phyloP scores from a whole-genome alignment of 2,113 vertebrate species.

The Vimba vimba region DNA sequence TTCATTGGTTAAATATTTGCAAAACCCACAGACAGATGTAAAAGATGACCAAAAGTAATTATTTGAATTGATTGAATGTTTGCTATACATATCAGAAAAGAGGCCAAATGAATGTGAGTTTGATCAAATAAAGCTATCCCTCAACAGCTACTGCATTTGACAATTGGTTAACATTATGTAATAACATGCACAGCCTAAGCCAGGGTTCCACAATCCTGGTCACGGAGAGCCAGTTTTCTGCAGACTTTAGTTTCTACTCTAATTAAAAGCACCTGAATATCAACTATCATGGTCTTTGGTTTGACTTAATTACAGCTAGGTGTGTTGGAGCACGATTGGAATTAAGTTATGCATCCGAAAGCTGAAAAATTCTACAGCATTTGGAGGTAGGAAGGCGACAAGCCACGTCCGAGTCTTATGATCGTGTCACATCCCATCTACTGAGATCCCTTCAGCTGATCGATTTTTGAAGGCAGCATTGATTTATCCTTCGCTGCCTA shows the following conservation, averaged over 20 bases:
- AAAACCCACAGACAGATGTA: no score
- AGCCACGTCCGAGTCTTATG: not conserved
- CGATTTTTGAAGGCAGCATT: not conserved
- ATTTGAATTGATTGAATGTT: no score
- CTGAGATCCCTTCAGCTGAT: not conserved
- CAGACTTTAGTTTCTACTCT: not conserved
- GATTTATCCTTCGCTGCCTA: not conserved
- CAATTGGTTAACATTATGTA: not conserved
- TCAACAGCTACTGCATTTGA: not conserved
- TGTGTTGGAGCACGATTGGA: not conserved
- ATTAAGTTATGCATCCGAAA: not conserved
- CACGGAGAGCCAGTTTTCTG: not conserved
- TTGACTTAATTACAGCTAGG: not conserved
- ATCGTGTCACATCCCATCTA: not conserved
- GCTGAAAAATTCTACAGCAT: not conserved
- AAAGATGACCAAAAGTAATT: no score
- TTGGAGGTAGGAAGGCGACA: not conserved
- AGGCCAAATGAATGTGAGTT: not conserved
- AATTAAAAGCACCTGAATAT: constrained; percentile 5
- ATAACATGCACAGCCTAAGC: not conserved
- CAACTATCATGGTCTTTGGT: not conserved
- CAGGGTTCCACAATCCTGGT: not conserved
- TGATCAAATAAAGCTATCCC: not conserved
- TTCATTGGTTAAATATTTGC: no score
- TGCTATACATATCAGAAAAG: not conserved